Evolutionary conservation across 2,113 vertebrate species (phyloP).

Genomic region (Alaudala cheleensis): DNA sequence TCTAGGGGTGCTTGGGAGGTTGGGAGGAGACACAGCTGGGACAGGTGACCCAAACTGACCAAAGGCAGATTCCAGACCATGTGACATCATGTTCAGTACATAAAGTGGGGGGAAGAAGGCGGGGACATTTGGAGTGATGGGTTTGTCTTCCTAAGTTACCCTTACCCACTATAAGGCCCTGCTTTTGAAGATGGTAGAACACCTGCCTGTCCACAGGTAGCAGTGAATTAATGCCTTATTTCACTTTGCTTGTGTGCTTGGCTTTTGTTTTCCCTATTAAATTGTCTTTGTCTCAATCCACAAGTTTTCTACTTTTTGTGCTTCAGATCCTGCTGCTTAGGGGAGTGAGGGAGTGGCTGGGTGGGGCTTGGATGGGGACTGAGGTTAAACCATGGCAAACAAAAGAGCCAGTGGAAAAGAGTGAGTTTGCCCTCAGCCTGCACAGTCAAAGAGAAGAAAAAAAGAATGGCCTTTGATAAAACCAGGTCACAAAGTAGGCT

Average conservation of each 20-base stretch:
- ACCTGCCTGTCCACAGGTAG: fast-evolving
- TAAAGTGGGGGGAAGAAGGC: background rate
- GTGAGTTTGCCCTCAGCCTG: background rate
- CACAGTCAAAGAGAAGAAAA: background rate
- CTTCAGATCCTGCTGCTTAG: too few relatives aligned
- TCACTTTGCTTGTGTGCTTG: background rate
- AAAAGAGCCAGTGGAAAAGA: background rate
- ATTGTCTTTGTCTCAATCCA: background rate
- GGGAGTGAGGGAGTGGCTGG: background rate
- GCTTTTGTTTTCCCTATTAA: background rate
- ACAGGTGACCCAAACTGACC: background rate
- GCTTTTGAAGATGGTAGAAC: background rate
- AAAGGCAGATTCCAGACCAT: background rate
- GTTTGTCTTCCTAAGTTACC: background rate
- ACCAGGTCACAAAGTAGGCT: background rate
- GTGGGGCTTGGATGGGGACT: background rate
- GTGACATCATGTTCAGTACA: background rate
- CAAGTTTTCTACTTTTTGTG: too few relatives aligned
- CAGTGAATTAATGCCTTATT: background rate
- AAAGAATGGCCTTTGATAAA: background rate
- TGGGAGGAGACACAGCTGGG: background rate
- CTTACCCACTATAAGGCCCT: fast-evolving
- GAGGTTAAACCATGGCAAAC: background rate
- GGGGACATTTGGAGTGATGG: background rate
- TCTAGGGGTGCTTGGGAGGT: fast-evolving